These are phyloP conservation scores for Herpetotheres cachinnans DNA, from an alignment of 2,113 vertebrate species.

Conservation along the genomic window DNA sequence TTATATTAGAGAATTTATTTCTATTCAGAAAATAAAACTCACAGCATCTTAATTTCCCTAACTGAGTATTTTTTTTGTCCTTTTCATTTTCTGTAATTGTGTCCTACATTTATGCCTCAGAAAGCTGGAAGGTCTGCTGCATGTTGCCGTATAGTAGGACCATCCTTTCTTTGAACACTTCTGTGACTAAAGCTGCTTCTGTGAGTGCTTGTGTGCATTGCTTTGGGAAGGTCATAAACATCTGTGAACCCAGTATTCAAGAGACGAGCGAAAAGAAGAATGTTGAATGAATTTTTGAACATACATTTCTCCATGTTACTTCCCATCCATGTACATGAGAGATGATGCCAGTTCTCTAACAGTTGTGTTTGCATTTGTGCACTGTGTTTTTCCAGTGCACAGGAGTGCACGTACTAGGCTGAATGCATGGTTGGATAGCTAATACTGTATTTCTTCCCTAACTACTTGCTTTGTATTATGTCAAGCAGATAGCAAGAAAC, in stretches of 20 bases:
- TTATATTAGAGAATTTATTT: neutral
- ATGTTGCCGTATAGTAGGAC: neutral
- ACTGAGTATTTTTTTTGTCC: neutral
- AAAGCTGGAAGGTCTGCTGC: neutral
- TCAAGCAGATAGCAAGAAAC: neutral
- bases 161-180: neutral
- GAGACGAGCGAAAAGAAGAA: neutral
- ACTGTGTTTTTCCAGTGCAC: neutral
- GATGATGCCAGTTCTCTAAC: neutral
- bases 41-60: neutral
- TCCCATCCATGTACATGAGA: neutral
- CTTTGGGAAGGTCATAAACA: neutral
- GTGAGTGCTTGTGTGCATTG: neutral
- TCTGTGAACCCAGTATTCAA: neutral
- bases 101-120: neutral
- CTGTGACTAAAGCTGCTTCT: neutral
- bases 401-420: neutral
- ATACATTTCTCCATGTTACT: neutral
- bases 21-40: neutral
- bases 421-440: neutral
- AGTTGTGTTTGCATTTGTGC: neutral
- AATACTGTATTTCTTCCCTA: constrained; percentile 16
- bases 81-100: neutral
- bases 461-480: constrained; percentile 5
- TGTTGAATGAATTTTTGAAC: neutral